Evolutionary conservation across 2,888 invertebrate species (phyloP).

Genomic region (Nomada ferruginata): DNA sequence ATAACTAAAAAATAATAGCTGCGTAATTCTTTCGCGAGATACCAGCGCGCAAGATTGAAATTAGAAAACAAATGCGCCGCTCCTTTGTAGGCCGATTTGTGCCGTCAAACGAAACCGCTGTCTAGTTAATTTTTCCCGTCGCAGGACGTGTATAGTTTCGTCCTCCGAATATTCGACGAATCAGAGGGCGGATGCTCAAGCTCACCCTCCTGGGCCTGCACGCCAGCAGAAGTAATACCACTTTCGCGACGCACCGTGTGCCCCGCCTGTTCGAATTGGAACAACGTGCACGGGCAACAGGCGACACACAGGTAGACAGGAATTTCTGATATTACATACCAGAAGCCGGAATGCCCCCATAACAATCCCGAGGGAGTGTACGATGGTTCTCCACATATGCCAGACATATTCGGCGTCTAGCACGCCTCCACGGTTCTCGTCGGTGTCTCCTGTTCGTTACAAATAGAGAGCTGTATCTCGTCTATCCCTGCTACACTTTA

Average conservation of each 20-base stretch:
- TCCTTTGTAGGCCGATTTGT: conserved; percentile 8
- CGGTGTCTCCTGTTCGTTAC: conserved; percentile 62
- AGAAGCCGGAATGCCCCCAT: conserved; percentile 77
- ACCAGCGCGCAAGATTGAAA: neutral
- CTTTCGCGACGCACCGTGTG: conserved; percentile 65
- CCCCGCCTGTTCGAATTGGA: conserved; percentile 68
- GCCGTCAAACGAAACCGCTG: conserved; percentile 16
- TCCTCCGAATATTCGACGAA: conserved; percentile 60
- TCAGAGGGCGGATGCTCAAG: conserved; percentile 35
- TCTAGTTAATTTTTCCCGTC: conserved; percentile 51
- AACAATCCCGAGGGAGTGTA: conserved; percentile 74
- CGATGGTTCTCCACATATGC: conserved; percentile 71
- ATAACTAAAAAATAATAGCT: too few species aligned
- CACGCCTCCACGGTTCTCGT: conserved; percentile 56
- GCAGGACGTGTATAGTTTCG: conserved; percentile 51
- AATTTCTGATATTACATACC: conserved; percentile 82
- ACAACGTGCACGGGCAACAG: conserved; percentile 71
- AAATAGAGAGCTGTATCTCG: conserved; percentile 57
- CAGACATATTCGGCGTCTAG: conserved; percentile 72
- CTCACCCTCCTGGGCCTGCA: conserved; percentile 45
- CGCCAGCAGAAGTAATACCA: conserved; percentile 68
- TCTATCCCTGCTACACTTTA: neutral
- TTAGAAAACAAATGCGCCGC: neutral
- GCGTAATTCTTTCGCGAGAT: too few species aligned
- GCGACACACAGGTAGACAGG: conserved; percentile 78